Evolutionary conservation across 2,113 vertebrate species (phyloP), one percentile per base, ranked within the genome.

Genomic region (Datnioides undecimradiatus): DNA sequence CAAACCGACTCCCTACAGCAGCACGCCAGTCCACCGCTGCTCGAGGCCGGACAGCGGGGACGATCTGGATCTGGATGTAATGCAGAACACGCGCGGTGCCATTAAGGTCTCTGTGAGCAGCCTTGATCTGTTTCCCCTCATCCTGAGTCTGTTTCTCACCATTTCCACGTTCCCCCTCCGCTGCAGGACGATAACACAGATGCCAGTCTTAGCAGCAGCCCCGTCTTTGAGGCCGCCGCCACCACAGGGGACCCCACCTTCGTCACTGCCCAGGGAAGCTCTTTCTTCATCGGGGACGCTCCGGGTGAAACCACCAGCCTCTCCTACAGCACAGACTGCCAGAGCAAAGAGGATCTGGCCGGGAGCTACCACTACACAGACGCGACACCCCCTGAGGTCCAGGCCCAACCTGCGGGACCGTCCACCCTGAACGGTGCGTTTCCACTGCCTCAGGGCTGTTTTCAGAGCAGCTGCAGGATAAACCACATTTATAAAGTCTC

Each of bases 201-300:
- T 8, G 48, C 29, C 25, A 77, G 64, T 8, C 33, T 76, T 2
- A 54, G 52, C 66, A 66, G 59, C 4, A 92, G 88, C 49, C 80
- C 88, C 1, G 4, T 80, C 8, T 73, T 36, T 6, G 82, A 79
- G 3, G 12, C 64, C 2, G 33, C 65, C 13, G 48, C 14, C 8
- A 21, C 79, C 0, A 23, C 67, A 14, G 80, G 76, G 1, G 91
- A 90, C 2, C 45, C 81, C 25, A 40, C 75, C 13, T 95, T 93
- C 34, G 10, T 91, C 77, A 94, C 92, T 0, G 92, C 94, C n/a
- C 85, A 79, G 29, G 92, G 79, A 38, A 79, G 80, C 74, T 84
- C 90, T 51, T 93, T 96, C 83, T 94, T 93, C 65, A 91, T 90
- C 0, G 78, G 90, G 0, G 93, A 93, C 1, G 90, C 16, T 29